Evolutionary conservation across 2,888 invertebrate species (phyloP).

Genomic region (Drosophila leonis): DNA sequence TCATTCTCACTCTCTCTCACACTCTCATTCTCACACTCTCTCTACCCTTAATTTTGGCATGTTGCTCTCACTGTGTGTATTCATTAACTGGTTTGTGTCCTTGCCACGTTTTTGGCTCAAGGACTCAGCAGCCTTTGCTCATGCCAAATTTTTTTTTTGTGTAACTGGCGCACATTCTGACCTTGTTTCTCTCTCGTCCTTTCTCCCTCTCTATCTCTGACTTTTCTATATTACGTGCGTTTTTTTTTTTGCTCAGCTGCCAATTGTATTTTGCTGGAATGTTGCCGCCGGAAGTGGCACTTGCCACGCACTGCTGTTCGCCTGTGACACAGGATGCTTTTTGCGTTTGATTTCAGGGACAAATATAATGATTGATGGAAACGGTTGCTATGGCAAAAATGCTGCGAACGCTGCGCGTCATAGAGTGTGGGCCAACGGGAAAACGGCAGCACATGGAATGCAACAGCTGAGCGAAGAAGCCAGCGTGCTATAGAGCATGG

Average conservation of each 20-base stretch:
- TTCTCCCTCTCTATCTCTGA: constrained; percentile 6
- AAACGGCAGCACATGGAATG: not conserved
- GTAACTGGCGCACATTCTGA: constrained; percentile 47
- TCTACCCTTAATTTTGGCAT: constrained; percentile 7
- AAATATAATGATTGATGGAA: constrained; percentile 80
- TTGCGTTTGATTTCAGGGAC: constrained; percentile 85
- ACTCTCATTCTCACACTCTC: constrained; percentile 6
- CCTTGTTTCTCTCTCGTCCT: constrained; percentile 52
- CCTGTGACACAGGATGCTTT: constrained; percentile 82
- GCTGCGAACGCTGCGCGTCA: not conserved
- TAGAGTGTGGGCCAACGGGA: not conserved
- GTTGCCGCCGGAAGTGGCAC: constrained; percentile 56
- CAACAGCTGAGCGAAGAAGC: constrained; percentile 31
- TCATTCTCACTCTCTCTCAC: constrained; percentile 4
- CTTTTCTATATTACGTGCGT: constrained; percentile 28
- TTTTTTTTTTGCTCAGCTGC: constrained; percentile 11
- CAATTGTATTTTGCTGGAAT: constrained; percentile 50
- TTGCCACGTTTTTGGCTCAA: constrained; percentile 58
- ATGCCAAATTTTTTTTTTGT: constrained; percentile 39
- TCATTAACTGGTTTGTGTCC: constrained; percentile 33
- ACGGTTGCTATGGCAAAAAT: constrained; percentile 72
- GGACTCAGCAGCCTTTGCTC: constrained; percentile 49
- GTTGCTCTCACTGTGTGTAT: constrained; percentile 11
- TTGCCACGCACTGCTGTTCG: constrained; percentile 62
- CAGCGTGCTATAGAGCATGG: not conserved